A percentile compares a stretch with the other conserved stretches of the same genome.
phyloP scores from a whole-genome alignment of 2,113 vertebrate genomes.

The zebrafish (Danio rerio) region GRCz12tu NC_133190.1:20995501-20996000 shows the following conservation, averaged over 20 bases:
- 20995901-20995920: too few relatives aligned
- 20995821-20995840: too few relatives aligned
- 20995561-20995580: conserved; percentile 36
- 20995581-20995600: conserved; percentile 45
- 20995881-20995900: too few relatives aligned
- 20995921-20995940: too few relatives aligned
- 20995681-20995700: background rate
- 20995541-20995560: conserved; percentile 45
- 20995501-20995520: conserved; percentile 59
- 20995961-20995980: too few relatives aligned
- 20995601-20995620: conserved; percentile 39
- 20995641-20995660: background rate
- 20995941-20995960: too few relatives aligned
- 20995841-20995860: too few relatives aligned
- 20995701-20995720: background rate
- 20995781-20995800: too few relatives aligned
- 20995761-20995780: background rate
- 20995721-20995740: background rate
- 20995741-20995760: background rate
- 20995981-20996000: too few relatives aligned
- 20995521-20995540: conserved; percentile 43
- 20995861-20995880: too few relatives aligned
- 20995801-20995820: too few relatives aligned
- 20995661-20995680: background rate
- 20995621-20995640: background rate